These are phyloP conservation scores for Bhutanitis thaidina DNA, from an alignment of 2,888 invertebrate species.

Conservation along the genomic window DNA sequence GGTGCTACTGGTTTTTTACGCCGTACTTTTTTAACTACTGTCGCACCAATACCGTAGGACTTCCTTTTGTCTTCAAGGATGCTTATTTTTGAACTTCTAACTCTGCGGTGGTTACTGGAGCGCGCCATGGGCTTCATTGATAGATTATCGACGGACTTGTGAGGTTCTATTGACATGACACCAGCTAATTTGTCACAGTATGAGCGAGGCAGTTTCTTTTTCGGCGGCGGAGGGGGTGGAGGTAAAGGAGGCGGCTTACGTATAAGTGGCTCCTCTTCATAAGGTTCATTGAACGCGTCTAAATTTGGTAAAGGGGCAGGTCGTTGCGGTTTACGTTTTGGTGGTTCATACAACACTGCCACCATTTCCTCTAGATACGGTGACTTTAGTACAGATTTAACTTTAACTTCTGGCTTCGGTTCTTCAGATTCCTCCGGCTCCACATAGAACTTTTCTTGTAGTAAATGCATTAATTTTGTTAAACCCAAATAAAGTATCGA, in stretches of 20 bases:
- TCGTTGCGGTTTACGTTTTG: slow-evolving; percentile 31
- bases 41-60: slow-evolving; percentile 50
- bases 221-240: slow-evolving; percentile 60
- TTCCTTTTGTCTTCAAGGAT: slow-evolving; percentile 45
- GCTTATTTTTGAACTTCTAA: slow-evolving; percentile 35
- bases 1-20: slow-evolving; percentile 47
- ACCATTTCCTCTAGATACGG: slow-evolving; percentile 58
- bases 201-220: slow-evolving; percentile 45
- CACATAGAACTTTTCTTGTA: slow-evolving; percentile 48
- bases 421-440: slow-evolving; percentile 29
- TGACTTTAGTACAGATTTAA: slow-evolving; percentile 38
- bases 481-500: slow-evolving; percentile 59
- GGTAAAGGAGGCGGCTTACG: slow-evolving; percentile 46
- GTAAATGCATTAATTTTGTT: slow-evolving; percentile 42
- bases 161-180: slow-evolving; percentile 37
- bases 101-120: slow-evolving; percentile 28
- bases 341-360: slow-evolving; percentile 45
- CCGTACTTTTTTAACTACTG: slow-evolving; percentile 26
- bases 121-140: slow-evolving; percentile 34
- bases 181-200: slow-evolving; percentile 60
- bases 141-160: slow-evolving; percentile 31
- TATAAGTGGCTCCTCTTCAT: slow-evolving; percentile 49
- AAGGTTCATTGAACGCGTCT: slow-evolving; percentile 54
- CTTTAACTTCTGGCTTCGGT: slow-evolving; percentile 39
- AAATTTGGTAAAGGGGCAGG: slow-evolving; percentile 59